Percentiles rank a stretch among this genome's conserved stretches.
phyloP scores from a whole-genome alignment of 2,113 vertebrate species.

The Malurus alboscapulatus region DNA sequence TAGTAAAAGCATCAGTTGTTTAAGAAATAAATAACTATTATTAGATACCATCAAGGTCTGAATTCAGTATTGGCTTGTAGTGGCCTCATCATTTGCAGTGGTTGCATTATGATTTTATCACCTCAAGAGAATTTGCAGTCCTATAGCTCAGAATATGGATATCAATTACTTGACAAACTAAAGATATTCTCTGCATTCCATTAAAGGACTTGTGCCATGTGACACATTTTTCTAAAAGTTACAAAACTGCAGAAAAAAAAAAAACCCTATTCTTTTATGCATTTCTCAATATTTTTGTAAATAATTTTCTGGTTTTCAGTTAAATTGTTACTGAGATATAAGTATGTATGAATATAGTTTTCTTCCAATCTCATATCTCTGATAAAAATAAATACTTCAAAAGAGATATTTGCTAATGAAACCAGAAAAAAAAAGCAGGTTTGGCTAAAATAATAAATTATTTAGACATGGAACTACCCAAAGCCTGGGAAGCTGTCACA shows the following conservation, averaged over 20 bases:
- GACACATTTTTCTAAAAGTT: not conserved
- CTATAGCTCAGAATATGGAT: not conserved
- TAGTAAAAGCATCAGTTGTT: not conserved
- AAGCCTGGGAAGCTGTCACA: not conserved
- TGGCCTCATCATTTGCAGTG: not conserved
- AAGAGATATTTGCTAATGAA: not conserved
- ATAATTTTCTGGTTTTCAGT: not conserved
- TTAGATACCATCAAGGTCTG: not conserved
- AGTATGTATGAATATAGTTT: not conserved
- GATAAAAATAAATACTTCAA: not conserved
- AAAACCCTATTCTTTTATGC: rapidly evolving
- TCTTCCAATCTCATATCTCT: not conserved
- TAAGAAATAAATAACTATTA: not conserved
- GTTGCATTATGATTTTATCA: not conserved
- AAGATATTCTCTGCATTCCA: not conserved
- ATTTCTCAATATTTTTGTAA: not conserved
- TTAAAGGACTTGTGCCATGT: not conserved
- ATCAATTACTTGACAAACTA: not conserved
- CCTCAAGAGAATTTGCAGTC: not conserved
- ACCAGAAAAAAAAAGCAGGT: not conserved
- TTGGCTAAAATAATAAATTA: not conserved
- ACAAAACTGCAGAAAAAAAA: not conserved
- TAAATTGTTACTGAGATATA: not conserved
- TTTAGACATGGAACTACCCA: not conserved
- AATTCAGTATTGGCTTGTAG: not conserved